Evolutionary conservation across 1,140 invertebrate species (phyloP), one percentile per base, ranked within the genome.

Genomic region (Nasonia giraulti): DNA sequence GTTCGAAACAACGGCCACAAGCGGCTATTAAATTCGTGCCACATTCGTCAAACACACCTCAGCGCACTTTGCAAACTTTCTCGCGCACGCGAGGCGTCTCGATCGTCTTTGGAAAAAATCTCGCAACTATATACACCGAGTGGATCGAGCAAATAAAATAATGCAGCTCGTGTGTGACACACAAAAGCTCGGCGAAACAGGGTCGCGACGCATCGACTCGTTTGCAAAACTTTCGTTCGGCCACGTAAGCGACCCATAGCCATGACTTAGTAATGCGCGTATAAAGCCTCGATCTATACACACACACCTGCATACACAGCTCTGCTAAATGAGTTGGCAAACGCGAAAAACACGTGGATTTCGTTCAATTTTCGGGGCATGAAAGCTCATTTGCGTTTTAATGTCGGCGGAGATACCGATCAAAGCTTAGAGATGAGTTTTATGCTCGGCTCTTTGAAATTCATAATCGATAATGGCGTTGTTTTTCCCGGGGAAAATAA

Each of bases 191-290:
- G 85, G 69, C 50, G 47, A 75, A 86, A 87, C 77, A 81, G 74
- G 77, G 78, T 74, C 71, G 82, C 71, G 47, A 84, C 66, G 31
- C 47, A 83, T 50, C 79, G 78, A 87, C 82, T 82, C 85, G 79
- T 86, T 84, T 85, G 84, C 85, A 87, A 87, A 87, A 88, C 79
- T 87, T 88, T 87, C 66, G 80, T 86, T 87, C 37, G 86, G 86
- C 87, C 88, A 88, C 88, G 87, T 87, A 88, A 87, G 88, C 85
- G 83, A 87, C 85, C 84, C 85, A 86, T 81, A 68, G 84, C 84
- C 80, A 87, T 88, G 86, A 88, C 86, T 87, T 87, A 88, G 82
- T 88, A 88, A 88, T 88, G 85, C 85, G 86, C 86, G 83, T 88
- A 88, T 86, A 88, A 31, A 78, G n/a, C 55, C 55, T 47, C 74